These are phyloP conservation scores for Leucopsar rothschildi DNA, from an alignment of 2,113 vertebrate genomes.

Conservation along the genomic window DNA sequence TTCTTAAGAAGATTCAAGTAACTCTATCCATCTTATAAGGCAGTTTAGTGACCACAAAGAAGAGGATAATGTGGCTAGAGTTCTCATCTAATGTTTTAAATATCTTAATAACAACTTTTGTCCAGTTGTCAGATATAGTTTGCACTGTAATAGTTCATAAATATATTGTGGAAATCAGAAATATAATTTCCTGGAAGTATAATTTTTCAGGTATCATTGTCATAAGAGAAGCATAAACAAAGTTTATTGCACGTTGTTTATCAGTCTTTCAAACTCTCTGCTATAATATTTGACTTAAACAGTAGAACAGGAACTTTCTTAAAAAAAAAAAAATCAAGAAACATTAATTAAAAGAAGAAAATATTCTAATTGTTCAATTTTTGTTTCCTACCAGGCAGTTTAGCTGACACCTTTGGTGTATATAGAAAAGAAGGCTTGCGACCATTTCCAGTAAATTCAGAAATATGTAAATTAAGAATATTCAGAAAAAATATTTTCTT, in stretches of 20 bases:
- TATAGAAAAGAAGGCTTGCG: background rate
- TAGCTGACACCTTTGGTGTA: background rate
- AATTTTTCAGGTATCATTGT: background rate
- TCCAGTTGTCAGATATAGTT: background rate
- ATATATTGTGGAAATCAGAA: background rate
- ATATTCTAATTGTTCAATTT: background rate
- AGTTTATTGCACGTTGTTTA: background rate
- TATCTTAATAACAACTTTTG: background rate
- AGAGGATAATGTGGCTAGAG: background rate
- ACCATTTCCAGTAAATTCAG: background rate
- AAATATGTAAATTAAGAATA: too few relatives aligned
- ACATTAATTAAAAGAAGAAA: background rate
- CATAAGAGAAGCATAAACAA: background rate
- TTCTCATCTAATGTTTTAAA: background rate
- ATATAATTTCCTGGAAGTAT: background rate
- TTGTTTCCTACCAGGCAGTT: background rate
- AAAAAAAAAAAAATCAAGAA: background rate
- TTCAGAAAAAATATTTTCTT: background rate
- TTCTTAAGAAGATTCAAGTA: background rate
- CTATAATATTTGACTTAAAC: background rate
- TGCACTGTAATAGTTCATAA: background rate
- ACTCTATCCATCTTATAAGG: background rate
- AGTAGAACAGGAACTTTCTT: background rate
- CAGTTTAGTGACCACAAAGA: background rate
- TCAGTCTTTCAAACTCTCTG: background rate